Evolutionary conservation across 2,113 vertebrate genomes (phyloP).

Genomic region (Albula goreensis): DNA sequence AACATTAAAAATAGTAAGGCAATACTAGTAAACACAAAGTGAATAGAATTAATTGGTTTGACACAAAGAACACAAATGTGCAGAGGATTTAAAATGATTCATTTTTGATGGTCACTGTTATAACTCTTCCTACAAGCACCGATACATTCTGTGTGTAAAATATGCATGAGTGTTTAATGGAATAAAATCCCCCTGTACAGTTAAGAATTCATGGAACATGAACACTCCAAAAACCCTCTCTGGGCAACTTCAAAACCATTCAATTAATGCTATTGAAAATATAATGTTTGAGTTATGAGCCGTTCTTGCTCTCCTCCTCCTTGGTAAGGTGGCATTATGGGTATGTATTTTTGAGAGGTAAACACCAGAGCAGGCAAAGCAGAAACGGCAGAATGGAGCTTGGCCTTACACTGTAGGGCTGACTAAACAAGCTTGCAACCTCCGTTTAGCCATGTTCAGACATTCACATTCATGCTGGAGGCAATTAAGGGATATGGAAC

Average conservation of each 20-base stretch:
- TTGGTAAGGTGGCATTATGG: neutral
- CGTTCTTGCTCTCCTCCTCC: neutral
- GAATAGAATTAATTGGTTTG: neutral
- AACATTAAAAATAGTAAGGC: neutral
- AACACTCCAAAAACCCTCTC: neutral
- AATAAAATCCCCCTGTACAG: neutral
- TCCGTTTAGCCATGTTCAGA: neutral
- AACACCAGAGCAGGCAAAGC: neutral
- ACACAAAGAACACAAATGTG: neutral
- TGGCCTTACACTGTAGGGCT: neutral
- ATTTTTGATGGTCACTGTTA: neutral
- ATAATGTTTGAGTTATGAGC: neutral
- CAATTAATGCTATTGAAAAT: neutral
- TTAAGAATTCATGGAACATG: neutral
- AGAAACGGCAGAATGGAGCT: neutral
- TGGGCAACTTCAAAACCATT: neutral
- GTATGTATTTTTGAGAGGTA: neutral
- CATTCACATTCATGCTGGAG: slow-evolving; percentile 18
- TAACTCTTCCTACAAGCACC: neutral
- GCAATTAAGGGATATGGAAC: neutral
- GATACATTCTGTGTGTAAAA: neutral
- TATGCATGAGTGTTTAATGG: neutral
- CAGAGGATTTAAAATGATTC: neutral
- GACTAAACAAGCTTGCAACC: neutral
- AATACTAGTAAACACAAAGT: neutral